Evolutionary conservation across 2,888 invertebrate species (phyloP), one percentile per base, ranked within the genome.

Genomic region (Drosophila quinaria): DNA sequence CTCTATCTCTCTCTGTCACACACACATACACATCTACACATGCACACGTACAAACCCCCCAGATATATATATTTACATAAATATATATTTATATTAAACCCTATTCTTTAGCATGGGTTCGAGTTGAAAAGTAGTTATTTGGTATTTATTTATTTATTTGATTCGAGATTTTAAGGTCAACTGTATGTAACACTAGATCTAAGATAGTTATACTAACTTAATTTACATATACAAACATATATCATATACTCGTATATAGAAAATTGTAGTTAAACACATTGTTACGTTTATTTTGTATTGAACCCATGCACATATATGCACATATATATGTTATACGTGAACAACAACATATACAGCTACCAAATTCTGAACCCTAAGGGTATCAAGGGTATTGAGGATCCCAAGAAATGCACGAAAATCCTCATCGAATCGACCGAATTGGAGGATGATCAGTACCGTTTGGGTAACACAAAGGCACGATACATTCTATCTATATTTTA

Each of bases 391-490:
- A 94, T 95, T 91, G 91, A 94, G 80, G 97, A 97, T 93, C 95
- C 95, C 92, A 96, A 96, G 95, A 97, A 98, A 93, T 95, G 95
- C 92, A 97, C 97, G 77, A 95, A 95, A 93, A 93, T 95, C 91
- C 96, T 98, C 93, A 95, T 98, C 94, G 96, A 97, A 66, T 94
- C 95, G 79, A 95, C 96, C 84, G 96, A 95, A 92, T 95, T 99
- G 93, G 97, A 97, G 93, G 94, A 95, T 85, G 98, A 98, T 94
- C 96, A 97, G 92, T 99, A 96, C 94, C 97, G 98, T 95, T 95
- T 98, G 93, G 99, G 99, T 95, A 97, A 97, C 94, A 99, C 98
- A 94, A 99, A 99, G 97, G 98, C 98, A 96, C 95, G 97, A 78
- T 49, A 74, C 72, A 66, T 66, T 69, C 58, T 65, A 42, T 63